Conservation (phyloP, 2,888 invertebrate species). For the Tinea semifulvella region DNA sequence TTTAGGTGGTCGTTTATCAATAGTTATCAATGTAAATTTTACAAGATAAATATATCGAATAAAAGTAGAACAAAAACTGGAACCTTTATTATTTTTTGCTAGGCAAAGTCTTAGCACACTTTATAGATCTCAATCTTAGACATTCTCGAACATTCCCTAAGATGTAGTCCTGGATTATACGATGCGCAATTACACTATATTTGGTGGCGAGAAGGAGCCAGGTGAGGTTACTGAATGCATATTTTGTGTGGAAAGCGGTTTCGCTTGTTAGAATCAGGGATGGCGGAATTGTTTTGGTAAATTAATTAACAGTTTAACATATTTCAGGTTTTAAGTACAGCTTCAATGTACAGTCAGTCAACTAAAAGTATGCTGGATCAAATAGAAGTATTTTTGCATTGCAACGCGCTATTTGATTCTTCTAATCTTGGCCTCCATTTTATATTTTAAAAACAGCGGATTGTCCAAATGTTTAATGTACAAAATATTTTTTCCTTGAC, state of each 20-base stretch:
- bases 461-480: too few species aligned
- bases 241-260: slow-evolving; percentile 8
- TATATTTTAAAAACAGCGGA: too few species aligned
- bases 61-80: too few species aligned
- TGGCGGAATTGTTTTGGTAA: background rate
- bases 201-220: slow-evolving; percentile 43
- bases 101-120: background rate
- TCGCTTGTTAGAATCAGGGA: background rate
- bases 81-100: background rate
- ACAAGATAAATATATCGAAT: too few species aligned
- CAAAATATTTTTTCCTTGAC: too few species aligned
- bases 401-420: too few species aligned
- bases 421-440: too few species aligned
- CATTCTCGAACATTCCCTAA: slow-evolving; percentile 61
- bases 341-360: background rate
- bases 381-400: too few species aligned
- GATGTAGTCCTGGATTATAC: slow-evolving; percentile 59
- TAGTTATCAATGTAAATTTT: too few species aligned
- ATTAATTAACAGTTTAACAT: background rate
- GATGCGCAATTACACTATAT: slow-evolving; percentile 61
- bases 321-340: background rate
- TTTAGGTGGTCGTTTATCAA: too few species aligned
- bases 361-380: background rate
- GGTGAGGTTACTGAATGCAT: slow-evolving; percentile 33
- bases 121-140: slow-evolving; percentile 12